Percentiles rank a stretch among this genome's conserved stretches.
These are phyloP conservation scores for Sinocyclocheilus anophthalmus DNA, from an alignment of 2,113 vertebrate genomes.

Conservation along the genomic window DNA sequence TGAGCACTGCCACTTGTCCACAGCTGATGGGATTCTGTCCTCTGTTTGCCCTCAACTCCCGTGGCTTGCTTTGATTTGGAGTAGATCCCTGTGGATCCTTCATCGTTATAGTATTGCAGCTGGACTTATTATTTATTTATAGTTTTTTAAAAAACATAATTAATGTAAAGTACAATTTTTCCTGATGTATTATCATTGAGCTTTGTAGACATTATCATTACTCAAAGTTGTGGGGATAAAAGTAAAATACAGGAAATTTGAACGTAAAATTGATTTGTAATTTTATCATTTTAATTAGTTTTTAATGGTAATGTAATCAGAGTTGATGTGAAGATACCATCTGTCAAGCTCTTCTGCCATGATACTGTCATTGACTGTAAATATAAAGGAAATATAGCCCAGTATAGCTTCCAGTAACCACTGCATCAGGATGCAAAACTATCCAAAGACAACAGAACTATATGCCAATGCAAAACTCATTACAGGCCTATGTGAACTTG, in stretches of 20 bases:
- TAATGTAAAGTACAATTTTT: too few species aligned
- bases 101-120: conserved; percentile 12
- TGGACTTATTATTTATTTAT: conserved; percentile 2
- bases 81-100: conserved; percentile 20
- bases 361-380: not conserved
- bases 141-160: too few species aligned
- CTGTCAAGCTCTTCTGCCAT: not conserved
- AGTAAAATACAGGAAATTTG: not conserved
- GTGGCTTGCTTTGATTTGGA: conserved; percentile 9
- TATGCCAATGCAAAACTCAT: not conserved
- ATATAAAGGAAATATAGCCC: not conserved
- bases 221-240: not conserved
- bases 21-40: not conserved
- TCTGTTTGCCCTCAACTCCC: not conserved
- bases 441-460: conserved; percentile 14
- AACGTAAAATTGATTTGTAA: not conserved
- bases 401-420: conserved; percentile 6
- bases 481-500: not conserved
- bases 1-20: not conserved
- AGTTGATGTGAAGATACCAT: conserved; percentile 6
- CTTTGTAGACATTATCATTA: conserved; percentile 12
- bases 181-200: not conserved
- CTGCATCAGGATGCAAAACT: not conserved
- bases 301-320: conserved; percentile 5
- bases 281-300: conserved; percentile 3